Evolutionary conservation across 1,140 invertebrate genomes (phyloP).

Genomic region (Nebria ingens): DNA sequence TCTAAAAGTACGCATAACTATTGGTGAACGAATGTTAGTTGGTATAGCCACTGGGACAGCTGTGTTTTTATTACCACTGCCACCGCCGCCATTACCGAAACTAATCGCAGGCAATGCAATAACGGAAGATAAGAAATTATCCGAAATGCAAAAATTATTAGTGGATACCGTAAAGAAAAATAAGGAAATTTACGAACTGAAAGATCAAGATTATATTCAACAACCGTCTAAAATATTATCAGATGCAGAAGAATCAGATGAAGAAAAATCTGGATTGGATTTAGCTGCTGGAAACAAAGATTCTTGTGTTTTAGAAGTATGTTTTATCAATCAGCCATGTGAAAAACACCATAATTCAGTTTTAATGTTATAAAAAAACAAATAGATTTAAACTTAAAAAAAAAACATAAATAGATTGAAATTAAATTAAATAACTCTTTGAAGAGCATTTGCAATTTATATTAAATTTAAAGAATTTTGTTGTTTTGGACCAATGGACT

Average conservation of each 20-base stretch:
- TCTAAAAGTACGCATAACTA: constrained; percentile 68
- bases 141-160: constrained; percentile 52
- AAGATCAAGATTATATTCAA: constrained; percentile 29
- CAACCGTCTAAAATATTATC: constrained; percentile 22
- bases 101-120: constrained; percentile 52
- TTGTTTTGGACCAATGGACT: too few relatives aligned
- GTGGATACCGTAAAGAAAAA: constrained; percentile 58
- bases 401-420: too few relatives aligned
- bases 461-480: too few relatives aligned
- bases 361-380: too few relatives aligned
- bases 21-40: constrained; percentile 80
- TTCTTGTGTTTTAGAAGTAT: constrained; percentile 70
- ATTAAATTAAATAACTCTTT: too few relatives aligned
- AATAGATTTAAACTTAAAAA: too few relatives aligned
- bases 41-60: constrained; percentile 84
- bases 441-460: too few relatives aligned
- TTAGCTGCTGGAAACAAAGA: constrained; percentile 70
- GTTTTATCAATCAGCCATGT: too few relatives aligned
- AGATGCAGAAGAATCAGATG: constrained; percentile 60
- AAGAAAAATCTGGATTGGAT: constrained; percentile 65
- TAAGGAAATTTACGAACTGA: constrained; percentile 56
- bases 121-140: constrained; percentile 50
- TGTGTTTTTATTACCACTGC: constrained; percentile 62
- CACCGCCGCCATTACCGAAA: constrained; percentile 55
- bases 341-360: too few relatives aligned